A percentile compares a stretch with the other conserved stretches of the same genome.
Evolutionary conservation across 2,113 vertebrate species (phyloP).

Genomic region (Cynopterus brachyotis): DNA sequence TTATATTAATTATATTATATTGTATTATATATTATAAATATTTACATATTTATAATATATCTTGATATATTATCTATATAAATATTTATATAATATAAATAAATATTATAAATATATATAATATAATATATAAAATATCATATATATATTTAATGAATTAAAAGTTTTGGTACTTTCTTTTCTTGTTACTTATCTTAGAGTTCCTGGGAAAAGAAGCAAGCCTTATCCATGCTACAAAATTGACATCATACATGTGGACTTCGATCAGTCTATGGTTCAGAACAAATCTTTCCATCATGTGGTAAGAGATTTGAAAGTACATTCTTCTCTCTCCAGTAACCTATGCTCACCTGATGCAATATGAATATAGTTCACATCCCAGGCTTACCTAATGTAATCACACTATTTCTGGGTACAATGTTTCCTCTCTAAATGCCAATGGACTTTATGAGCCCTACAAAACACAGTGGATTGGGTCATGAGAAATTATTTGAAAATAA

Average conservation of each 20-base stretch:
- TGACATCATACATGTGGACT: not conserved
- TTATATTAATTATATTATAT: no score
- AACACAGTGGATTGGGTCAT: not conserved
- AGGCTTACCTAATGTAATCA: not conserved
- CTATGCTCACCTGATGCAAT: not conserved
- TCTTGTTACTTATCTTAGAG: not conserved
- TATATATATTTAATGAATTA: not conserved
- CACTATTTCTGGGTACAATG: not conserved
- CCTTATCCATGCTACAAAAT: not conserved
- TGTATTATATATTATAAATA: no score
- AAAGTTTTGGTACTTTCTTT: not conserved
- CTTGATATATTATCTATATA: no score
- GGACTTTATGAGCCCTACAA: not conserved
- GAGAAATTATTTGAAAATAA: slow-evolving; percentile 47
- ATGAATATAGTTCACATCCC: not conserved
- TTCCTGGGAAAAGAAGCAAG: not conserved
- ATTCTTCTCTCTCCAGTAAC: not conserved
- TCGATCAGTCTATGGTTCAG: not conserved
- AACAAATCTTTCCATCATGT: not conserved
- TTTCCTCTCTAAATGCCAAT: not conserved
- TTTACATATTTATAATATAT: no score
- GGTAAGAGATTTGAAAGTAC: not conserved
- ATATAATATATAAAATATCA: no score
- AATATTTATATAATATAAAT: no score
- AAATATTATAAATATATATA: no score